A percentile compares a stretch with the other conserved stretches of the same genome.
phyloP scores from a whole-genome alignment of 1,140 invertebrate genomes.

The Lordiphosa clarofinis region DNA sequence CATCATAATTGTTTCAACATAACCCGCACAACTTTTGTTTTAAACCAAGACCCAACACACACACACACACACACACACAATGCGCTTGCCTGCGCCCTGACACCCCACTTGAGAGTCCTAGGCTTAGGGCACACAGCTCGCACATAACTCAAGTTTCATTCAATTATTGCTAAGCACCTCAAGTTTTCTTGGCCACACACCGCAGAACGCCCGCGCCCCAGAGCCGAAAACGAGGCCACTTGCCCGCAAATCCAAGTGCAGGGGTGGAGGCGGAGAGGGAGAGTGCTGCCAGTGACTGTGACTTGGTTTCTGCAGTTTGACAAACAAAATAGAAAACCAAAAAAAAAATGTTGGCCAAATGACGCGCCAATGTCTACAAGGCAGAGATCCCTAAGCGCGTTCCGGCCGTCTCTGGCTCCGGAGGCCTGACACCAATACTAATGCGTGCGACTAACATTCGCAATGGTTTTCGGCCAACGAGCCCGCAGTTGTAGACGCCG shows the following conservation, averaged over 20 bases:
- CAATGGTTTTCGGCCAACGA: constrained; percentile 36
- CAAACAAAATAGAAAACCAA: constrained; percentile 29
- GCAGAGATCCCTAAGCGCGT: constrained; percentile 34
- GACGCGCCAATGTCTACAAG: constrained; percentile 50
- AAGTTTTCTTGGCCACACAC: constrained; percentile 73
- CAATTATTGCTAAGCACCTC: constrained; percentile 77
- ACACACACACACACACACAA: background rate
- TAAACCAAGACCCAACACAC: constrained; percentile 64
- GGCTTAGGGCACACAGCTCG: constrained; percentile 11
- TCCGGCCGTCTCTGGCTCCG: constrained; percentile 35
- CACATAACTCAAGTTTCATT: constrained; percentile 73
- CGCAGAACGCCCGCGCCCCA: constrained; percentile 41
- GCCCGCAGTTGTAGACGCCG: constrained; percentile 6
- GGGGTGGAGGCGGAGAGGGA: constrained; percentile 2
- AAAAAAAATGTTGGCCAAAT: constrained; percentile 46
- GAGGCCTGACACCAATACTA: constrained; percentile 74
- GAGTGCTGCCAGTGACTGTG: constrained; percentile 9
- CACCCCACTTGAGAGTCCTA: constrained; percentile 8
- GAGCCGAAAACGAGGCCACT: constrained; percentile 58
- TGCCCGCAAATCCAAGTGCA: constrained; percentile 23
- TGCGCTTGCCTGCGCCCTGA: background rate
- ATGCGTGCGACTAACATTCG: constrained; percentile 73
- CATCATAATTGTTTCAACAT: constrained; percentile 49
- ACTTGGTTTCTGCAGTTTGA: constrained; percentile 43
- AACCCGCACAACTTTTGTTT: constrained; percentile 63